phyloP scores from a whole-genome alignment of 2,888 invertebrate species.

The Leucophora obtusa region DNA sequence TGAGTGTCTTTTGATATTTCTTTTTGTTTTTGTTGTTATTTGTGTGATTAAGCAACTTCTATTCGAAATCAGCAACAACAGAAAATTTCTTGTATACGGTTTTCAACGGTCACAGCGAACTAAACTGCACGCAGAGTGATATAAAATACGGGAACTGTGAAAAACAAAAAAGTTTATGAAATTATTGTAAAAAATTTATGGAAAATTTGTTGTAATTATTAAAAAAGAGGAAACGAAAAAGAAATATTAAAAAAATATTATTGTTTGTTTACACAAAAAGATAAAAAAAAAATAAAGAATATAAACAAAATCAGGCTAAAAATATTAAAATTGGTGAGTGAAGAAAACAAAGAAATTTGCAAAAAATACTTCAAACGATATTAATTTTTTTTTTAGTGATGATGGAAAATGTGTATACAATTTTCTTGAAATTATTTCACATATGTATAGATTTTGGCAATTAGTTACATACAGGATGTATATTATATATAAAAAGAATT shows the following conservation, averaged over 20 bases:
- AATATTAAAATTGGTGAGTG: constrained; percentile 13
- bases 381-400: background rate
- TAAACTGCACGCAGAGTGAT: constrained; percentile 37
- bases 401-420: constrained; percentile 13
- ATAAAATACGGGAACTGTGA: constrained; percentile 41
- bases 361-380: background rate
- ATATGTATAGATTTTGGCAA: background rate
- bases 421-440: constrained; percentile 5
- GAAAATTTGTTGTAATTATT: constrained; percentile 3
- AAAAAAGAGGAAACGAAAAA: constrained; percentile 10
- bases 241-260: background rate
- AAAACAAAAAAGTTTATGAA: constrained; percentile 8
- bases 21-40: background rate
- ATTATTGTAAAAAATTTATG: constrained; percentile 18
- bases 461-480: too few relatives aligned
- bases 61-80: constrained; percentile 66
- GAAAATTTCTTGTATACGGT: constrained; percentile 68
- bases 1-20: constrained; percentile 32
- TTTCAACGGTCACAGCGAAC: constrained; percentile 63
- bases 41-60: constrained; percentile 64
- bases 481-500: background rate
- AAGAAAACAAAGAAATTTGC: background rate
- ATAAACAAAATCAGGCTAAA: background rate
- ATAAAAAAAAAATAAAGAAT: background rate
- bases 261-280: background rate